Evolutionary conservation across 1,140 invertebrate species (phyloP).

Genomic region (Amyelois transitella): DNA sequence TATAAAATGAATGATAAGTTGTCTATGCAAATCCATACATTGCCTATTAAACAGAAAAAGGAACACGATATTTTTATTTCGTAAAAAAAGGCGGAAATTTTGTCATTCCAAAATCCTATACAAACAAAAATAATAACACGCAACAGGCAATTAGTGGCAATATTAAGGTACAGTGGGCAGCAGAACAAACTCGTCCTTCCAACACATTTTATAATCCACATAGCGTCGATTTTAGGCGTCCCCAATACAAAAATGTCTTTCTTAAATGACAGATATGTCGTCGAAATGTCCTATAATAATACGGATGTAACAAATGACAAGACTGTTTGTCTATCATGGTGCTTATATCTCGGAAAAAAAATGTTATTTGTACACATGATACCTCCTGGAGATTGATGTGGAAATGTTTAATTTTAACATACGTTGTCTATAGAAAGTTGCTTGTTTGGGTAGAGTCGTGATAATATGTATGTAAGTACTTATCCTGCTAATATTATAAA

Average conservation of each 20-base stretch:
- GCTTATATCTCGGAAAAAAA: not conserved
- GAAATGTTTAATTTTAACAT: not conserved
- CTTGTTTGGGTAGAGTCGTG: no score
- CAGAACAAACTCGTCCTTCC: not conserved
- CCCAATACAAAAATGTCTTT: not conserved
- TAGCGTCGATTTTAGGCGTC: not conserved
- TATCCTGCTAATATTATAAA: no score
- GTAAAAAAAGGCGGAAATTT: no score
- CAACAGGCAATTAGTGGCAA: constrained; percentile 17
- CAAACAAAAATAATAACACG: constrained; percentile 6
- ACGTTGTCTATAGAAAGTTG: no score
- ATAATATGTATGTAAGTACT: no score
- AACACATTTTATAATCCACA: not conserved
- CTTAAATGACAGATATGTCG: not conserved
- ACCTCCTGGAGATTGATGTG: not conserved
- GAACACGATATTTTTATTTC: no score
- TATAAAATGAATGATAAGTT: no score
- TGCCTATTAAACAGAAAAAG: no score
- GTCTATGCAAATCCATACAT: no score
- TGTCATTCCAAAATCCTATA: no score
- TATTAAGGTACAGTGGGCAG: constrained; percentile 3
- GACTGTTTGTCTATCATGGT: not conserved
- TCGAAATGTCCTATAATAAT: constrained; percentile 29
- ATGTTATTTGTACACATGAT: not conserved
- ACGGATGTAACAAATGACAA: constrained; percentile 12